Evolutionary conservation across 2,797 vertebrate species (phyloP).

Genomic region (Coregonus ussuriensis): DNA sequence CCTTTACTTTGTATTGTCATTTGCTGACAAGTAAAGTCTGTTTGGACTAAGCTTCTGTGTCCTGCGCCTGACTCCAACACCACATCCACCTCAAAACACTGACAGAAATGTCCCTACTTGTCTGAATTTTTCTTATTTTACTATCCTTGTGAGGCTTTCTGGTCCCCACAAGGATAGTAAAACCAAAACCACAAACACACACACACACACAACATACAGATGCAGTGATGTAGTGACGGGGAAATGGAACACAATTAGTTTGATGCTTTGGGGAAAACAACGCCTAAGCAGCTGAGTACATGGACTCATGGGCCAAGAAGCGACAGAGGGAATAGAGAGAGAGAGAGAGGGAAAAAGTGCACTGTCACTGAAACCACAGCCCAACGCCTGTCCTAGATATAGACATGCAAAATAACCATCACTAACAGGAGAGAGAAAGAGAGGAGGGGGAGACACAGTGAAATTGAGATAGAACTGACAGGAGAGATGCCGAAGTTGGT

Average conservation of each 20-base stretch:
- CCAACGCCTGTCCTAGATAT: constrained; percentile 25
- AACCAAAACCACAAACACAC: no score
- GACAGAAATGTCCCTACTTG: no score
- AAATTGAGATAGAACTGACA: constrained; percentile 18
- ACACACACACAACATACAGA: constrained; percentile 15
- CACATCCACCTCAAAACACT: no score
- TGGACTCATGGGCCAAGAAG: constrained; percentile 61
- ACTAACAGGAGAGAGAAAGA: constrained; percentile 33
- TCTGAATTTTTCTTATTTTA: no score
- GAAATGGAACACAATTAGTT: constrained; percentile 64
- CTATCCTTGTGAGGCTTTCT: no score
- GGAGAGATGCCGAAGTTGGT: constrained; percentile 40
- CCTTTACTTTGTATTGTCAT: no score
- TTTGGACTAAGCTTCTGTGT: no score
- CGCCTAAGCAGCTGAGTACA: constrained; percentile 61
- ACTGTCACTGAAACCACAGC: constrained; percentile 64
- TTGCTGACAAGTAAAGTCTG: no score
- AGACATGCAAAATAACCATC: constrained; percentile 60
- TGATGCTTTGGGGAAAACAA: constrained; percentile 57
- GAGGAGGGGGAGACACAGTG: neutral
- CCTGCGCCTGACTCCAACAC: no score
- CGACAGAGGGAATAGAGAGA: constrained; percentile 42
- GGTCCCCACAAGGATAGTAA: no score
- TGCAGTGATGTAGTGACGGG: constrained; percentile 54
- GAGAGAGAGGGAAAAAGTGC: constrained; percentile 47